Evolutionary conservation across 1,140 invertebrate genomes (phyloP), one percentile per base, ranked within the genome.

Genomic region (Saxidomus purpurata): DNA sequence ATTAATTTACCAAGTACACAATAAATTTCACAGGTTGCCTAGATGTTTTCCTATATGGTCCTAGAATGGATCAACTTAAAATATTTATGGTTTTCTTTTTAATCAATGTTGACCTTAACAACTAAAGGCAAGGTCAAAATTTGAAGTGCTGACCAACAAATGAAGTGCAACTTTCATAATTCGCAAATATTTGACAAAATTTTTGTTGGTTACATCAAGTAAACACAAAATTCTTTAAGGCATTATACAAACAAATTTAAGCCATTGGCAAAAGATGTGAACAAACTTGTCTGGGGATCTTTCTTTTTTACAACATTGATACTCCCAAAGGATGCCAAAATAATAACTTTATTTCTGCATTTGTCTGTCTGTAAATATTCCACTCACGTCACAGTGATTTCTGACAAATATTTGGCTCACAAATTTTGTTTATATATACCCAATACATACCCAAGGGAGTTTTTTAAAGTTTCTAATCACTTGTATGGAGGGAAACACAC

Each of bases 161-260:
- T 38, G 38, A 71, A 38, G 34, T 71, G 47, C 31, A 52, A 79
- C 47, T 34, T 79, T 55, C 31, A 55, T 79, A 79, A 55, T 55
- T 34, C 25, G 49, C 47, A 79, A 79, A 79, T 52, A 79, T 79
- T 79, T 79, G 76, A 79, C 47, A 79, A 55, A 67, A 55, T 55
- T 38, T 79, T 79, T 36, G 15, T 36, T 36, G 49, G 76, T 40
- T 79, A 79, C 76, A 36, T 3, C 31, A 55, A 79, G 76, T 79
- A 55, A 79, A 79, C 49, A 79, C 9, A 43, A 38, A 40, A 76
- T 76, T 43, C 40, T 43, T 43, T 43, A 8, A 55, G 19, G 8
- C 36, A 79, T 34, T 79, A 55, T 9, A 79, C 67, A 71, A 71
- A 71, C 67, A 38, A 15, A 28, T 38, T 63, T 63, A 63, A 63